Evolutionary conservation across 2,888 invertebrate species (phyloP).

Genomic region (Lingula anatina): DNA sequence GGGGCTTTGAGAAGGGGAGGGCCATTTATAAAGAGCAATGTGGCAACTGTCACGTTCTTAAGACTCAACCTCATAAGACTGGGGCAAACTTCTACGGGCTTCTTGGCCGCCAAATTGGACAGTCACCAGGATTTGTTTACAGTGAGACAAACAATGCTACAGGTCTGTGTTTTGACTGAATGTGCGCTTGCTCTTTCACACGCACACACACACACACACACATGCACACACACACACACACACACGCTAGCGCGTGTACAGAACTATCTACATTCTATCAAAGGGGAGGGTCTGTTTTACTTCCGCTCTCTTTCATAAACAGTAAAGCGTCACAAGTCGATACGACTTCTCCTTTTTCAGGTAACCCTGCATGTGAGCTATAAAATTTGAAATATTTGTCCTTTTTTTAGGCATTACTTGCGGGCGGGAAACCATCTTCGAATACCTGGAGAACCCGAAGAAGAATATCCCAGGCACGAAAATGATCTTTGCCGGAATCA

Average conservation of each 20-base stretch:
- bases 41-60: neutral
- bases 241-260: too few relatives aligned
- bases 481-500: conserved; percentile 98
- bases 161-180: too few relatives aligned
- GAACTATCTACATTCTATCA: too few relatives aligned
- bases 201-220: too few relatives aligned
- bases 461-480: conserved; percentile 99
- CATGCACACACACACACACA: too few relatives aligned
- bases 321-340: too few relatives aligned
- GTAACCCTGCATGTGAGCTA: too few relatives aligned
- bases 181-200: too few relatives aligned
- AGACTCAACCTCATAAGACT: neutral
- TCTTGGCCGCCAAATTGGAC: neutral
- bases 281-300: too few relatives aligned
- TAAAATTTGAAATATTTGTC: conserved; percentile 73
- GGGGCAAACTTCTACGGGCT: neutral
- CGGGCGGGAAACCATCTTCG: conserved; percentile 88
- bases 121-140: neutral
- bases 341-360: too few relatives aligned
- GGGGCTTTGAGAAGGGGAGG: neutral
- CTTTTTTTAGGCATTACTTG: conserved; percentile 74
- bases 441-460: conserved; percentile 97
- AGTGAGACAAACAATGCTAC: neutral
- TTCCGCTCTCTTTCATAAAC: too few relatives aligned
- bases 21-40: neutral